These are phyloP conservation scores for Microtus oregoni DNA, from an alignment of 2,113 vertebrate genomes.

Conservation along the genomic window DNA sequence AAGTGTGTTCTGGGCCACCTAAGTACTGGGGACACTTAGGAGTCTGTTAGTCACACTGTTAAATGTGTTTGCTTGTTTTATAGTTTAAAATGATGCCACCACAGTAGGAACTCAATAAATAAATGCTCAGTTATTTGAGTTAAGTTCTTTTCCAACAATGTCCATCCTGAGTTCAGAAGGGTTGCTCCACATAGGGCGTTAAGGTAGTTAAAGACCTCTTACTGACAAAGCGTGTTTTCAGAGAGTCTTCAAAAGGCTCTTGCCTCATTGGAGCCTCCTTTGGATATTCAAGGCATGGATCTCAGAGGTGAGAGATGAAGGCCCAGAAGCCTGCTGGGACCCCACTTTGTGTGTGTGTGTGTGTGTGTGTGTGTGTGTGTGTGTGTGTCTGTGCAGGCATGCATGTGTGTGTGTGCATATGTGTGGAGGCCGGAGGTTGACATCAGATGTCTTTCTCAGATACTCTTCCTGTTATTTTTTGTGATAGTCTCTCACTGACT, in stretches of 20 bases:
- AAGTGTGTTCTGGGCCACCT: background rate
- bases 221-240: background rate
- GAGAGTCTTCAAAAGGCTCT: background rate
- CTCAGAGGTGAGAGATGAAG: background rate
- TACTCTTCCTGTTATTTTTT: background rate
- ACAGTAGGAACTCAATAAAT: slow-evolving; percentile 22
- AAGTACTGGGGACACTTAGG: background rate
- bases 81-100: slow-evolving; percentile 9
- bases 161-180: background rate
- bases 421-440: background rate
- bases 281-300: background rate
- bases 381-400: background rate
- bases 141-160: background rate
- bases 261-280: background rate
- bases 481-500: background rate
- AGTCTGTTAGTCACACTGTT: background rate
- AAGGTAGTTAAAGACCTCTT: background rate
- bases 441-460: background rate
- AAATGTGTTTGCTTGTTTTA: background rate
- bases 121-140: background rate
- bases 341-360: background rate
- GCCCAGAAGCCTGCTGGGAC: background rate
- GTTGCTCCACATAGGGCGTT: background rate
- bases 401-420: background rate
- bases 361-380: too few species aligned